Base-by-base conservation (phyloP, 1,140 invertebrate species). In the Drosophila bocqueti region DNA sequence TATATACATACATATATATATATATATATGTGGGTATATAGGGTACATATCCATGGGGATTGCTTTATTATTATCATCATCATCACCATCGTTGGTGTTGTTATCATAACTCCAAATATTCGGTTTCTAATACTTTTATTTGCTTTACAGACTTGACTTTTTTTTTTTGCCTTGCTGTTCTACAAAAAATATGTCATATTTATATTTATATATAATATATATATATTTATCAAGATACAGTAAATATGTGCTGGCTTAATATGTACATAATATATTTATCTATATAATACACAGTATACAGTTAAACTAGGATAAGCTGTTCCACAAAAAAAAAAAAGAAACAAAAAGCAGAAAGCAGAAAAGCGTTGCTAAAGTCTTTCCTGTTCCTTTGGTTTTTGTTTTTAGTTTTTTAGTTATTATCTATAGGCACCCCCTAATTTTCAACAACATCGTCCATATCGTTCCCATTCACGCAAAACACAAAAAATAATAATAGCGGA, bases 251-350 rank as follows among this genome's bases (percentile, higher is more conserved):
- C 49, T 54, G 46, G 49, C 66, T 67, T 79, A 63, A 65, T 69
- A 76, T 73, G 67, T 83, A 59, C 76, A 71, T 75, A 77, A 76
- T 79, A 72, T 38, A 55, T 38, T 58, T 72, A 71, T 79, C 76
- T 73, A 82, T 42, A 63, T 55, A 55, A 38, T 55, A 62, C 79
- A 80, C 60, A 52, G 24, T 83, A 81, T 71, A 75, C 46, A 57
- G 60, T 85, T 89, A 72, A 55, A 75, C 58, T 74, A 77, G 83
- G 80, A 83, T 81, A 89, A 89, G 77, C 71, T 55, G 45, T 66
- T 36, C 45, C 65, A 36, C 57, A 77, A 61, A 77, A 57, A 59
- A 59, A 65, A 11, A 11, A 34, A 10, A 9, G n/a, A 49, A 49
- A 29, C 13, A 29, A 29, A 29, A 7, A 4, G 3, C 29, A 31